A percentile compares a stretch with the other conserved stretches of the same genome.
phyloP scores from a whole-genome alignment of 2,797 vertebrate genomes.

The Gorsachius magnificus region DNA sequence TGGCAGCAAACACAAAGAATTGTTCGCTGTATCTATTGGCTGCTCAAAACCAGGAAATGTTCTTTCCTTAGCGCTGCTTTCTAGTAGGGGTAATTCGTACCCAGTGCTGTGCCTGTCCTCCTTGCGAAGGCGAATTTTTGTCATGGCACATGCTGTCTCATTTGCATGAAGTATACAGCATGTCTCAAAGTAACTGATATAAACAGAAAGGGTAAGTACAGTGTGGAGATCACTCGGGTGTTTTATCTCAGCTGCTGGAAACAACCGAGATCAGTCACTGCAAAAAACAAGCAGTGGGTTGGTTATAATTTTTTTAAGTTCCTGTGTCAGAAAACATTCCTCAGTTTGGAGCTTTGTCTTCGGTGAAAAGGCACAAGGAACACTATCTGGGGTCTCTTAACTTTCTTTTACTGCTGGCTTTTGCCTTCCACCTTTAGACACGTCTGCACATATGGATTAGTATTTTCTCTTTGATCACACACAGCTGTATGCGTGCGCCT shows the following conservation, averaged over 20 bases:
- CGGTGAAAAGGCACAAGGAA: background rate
- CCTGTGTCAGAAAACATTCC: background rate
- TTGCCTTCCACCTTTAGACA: background rate
- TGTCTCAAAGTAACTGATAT: background rate
- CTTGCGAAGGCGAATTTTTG: background rate
- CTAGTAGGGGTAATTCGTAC: background rate
- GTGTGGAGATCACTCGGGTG: background rate
- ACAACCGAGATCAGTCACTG: background rate
- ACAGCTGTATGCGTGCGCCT: background rate
- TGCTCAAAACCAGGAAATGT: slow-evolving; percentile 56
- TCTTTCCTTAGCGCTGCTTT: slow-evolving; percentile 3
- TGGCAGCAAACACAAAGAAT: slow-evolving; percentile 31
- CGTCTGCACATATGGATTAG: background rate
- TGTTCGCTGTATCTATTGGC: background rate
- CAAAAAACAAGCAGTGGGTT: background rate
- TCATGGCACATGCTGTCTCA: background rate
- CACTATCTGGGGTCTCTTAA: background rate
- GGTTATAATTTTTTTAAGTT: background rate
- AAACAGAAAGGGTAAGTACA: background rate
- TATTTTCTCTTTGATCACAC: background rate
- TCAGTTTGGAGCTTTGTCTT: background rate
- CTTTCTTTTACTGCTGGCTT: background rate
- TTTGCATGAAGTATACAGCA: background rate
- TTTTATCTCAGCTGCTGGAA: background rate
- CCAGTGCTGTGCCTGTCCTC: background rate